Evolutionary conservation across 2,113 vertebrate species (phyloP).

Genomic region (Euleptes europaea): DNA sequence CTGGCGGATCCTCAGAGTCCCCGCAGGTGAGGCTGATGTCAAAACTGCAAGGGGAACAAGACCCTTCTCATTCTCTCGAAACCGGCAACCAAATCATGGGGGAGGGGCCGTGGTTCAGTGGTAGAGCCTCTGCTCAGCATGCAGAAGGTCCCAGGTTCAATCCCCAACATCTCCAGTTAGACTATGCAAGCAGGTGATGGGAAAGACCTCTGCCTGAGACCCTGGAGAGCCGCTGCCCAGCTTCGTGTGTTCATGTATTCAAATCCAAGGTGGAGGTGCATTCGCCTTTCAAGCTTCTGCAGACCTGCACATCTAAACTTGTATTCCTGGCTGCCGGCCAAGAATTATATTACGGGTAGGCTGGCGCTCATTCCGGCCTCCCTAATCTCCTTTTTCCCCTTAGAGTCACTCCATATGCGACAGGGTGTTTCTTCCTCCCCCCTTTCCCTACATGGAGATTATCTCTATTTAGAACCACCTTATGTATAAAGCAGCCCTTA

Average conservation of each 20-base stretch:
- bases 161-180: no score
- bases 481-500: not conserved
- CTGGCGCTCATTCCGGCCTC: not conserved
- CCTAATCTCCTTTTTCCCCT: not conserved
- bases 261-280: rapidly evolving
- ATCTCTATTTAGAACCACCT: not conserved
- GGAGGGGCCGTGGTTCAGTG: no score
- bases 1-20: slow-evolving; percentile 80
- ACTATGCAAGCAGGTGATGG: no score
- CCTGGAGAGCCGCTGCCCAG: no score
- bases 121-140: no score
- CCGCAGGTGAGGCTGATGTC: slow-evolving; percentile 93
- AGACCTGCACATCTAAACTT: not conserved
- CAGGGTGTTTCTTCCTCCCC: not conserved
- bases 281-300: slow-evolving; percentile 13
- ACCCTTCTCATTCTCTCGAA: slow-evolving; percentile 22
- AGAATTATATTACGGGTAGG: not conserved
- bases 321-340: not conserved
- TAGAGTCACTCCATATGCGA: not conserved
- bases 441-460: not conserved
- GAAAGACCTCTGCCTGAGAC: no score
- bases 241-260: no score
- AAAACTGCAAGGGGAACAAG: slow-evolving; percentile 80
- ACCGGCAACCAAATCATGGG: not conserved
- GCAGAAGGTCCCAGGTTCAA: no score